Base-by-base conservation (phyloP, 2,113 vertebrate genomes). In the Rhinoderma darwinii region DNA sequence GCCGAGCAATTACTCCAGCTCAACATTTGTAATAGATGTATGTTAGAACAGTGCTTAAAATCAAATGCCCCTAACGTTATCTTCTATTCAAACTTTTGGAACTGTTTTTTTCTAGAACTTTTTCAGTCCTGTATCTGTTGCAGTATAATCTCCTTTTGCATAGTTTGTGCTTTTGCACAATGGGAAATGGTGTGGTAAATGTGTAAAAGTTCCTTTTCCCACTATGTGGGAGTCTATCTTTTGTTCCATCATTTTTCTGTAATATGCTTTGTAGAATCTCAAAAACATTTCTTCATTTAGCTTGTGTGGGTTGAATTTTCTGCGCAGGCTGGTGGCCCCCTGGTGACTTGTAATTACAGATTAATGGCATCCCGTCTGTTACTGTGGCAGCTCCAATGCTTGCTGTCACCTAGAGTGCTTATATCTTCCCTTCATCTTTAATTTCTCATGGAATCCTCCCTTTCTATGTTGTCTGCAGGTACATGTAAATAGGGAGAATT, bases 341-440 rank as follows among this genome's bases (percentile, higher is more conserved):
- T 70, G 61, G 75, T 79, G 84, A 86, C 75, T 68, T 79, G 75
- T 86, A 86, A 86, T 86, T 86, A 86, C 75, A n/a, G 59, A 79
- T 66, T 79, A 54, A 70, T 79, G 61, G 84, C 61, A 54, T 86
- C 75, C 75, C 56, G 75, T 79, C 84, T 79, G 84, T 86, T 61
- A 79, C 68, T 54, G 11, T 70, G 59, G 75, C 75, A 86, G 75
- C 56, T 70, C 56, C 51, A 63, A 27, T 35, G 56, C 32, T 75
- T 79, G 22, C 59, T 70, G 61, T 50, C 74, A 85, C 84, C 56
- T 61, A 84, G 61, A 70, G 17, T 51, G 32, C n/a, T 25, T 50
- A 32, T 18, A 47, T 68, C 61, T 66, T 43, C 68, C 22, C 17
- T 73, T 10, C 25, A 63, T 68, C 11, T 82, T 10, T 3, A 47